Evolutionary conservation across 2,797 vertebrate genomes (phyloP).

Genomic region (Naso thynnoides): DNA sequence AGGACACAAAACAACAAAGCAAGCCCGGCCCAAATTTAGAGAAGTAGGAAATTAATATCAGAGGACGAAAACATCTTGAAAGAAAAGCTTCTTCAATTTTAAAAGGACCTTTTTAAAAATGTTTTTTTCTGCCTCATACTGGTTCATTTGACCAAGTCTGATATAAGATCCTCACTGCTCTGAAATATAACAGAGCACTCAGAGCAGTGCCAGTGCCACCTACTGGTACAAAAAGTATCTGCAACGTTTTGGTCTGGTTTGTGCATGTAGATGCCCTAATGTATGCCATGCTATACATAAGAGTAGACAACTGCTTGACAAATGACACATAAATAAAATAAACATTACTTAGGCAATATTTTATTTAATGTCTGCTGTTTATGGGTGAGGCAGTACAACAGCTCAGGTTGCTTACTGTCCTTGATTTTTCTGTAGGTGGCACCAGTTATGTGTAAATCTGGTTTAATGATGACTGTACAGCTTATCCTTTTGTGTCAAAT

Average conservation of each 20-base stretch:
- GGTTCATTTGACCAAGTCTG: not conserved
- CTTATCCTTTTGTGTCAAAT: not conserved
- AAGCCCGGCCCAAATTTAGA: not conserved
- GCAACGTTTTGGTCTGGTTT: not conserved
- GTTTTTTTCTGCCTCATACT: not conserved
- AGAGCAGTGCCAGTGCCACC: not conserved
- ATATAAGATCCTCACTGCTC: too few species aligned
- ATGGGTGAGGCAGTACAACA: not conserved
- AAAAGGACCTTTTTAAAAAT: not conserved
- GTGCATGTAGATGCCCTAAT: too few species aligned
- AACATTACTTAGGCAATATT: too few species aligned
- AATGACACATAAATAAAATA: too few species aligned
- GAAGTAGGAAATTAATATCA: slow-evolving; percentile 5
- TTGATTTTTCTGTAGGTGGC: not conserved
- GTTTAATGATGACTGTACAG: not conserved
- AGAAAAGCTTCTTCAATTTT: slow-evolving; percentile 24
- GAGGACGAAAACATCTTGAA: slow-evolving; percentile 28
- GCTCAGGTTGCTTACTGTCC: not conserved
- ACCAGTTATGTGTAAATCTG: not conserved
- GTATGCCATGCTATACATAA: not conserved
- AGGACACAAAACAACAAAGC: slow-evolving; percentile 25
- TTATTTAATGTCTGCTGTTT: not conserved
- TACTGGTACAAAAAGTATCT: not conserved
- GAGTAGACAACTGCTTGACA: too few species aligned
- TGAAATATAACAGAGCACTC: too few species aligned